Evolutionary conservation across 2,113 vertebrate species (phyloP).

Genomic region (Oncorhynchus clarkii): DNA sequence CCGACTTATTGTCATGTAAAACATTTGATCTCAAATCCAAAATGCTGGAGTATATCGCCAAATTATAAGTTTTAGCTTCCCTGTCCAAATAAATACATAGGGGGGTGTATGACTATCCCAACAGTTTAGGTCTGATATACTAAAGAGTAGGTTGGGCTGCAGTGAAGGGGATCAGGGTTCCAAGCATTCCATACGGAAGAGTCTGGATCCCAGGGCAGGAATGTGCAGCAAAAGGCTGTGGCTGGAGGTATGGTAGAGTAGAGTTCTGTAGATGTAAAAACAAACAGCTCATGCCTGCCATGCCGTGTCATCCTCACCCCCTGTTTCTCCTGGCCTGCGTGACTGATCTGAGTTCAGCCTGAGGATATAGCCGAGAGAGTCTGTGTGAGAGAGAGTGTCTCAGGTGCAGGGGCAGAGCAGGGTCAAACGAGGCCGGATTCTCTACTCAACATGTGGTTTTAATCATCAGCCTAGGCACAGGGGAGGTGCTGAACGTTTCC

Average conservation of each 20-base stretch:
- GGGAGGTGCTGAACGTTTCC: constrained; percentile 39
- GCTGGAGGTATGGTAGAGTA: constrained; percentile 24
- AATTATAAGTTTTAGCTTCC: no score
- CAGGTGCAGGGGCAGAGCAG: constrained; percentile 35
- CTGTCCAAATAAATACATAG: no score
- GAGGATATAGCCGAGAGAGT: neutral
- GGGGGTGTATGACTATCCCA: neutral
- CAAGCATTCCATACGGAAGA: constrained; percentile 59
- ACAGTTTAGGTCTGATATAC: neutral
- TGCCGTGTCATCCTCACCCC: constrained; percentile 8
- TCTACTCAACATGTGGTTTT: constrained; percentile 61
- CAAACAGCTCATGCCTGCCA: constrained; percentile 38
- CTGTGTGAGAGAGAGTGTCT: constrained; percentile 14
- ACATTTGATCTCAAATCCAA: no score
- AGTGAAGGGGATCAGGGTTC: constrained; percentile 50
- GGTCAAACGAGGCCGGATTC: constrained; percentile 9
- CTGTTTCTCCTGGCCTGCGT: constrained; percentile 16
- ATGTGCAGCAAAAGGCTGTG: constrained; percentile 48
- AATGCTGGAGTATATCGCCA: no score
- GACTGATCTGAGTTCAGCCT: constrained; percentile 20
- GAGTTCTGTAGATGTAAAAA: constrained; percentile 35
- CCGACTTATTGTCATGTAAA: no score
- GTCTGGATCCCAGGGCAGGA: constrained; percentile 45
- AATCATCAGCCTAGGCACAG: constrained; percentile 44
- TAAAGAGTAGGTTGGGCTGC: neutral